These are phyloP conservation scores for Polietes domitor DNA, from an alignment of 2,888 invertebrate genomes.

Conservation along the genomic window DNA sequence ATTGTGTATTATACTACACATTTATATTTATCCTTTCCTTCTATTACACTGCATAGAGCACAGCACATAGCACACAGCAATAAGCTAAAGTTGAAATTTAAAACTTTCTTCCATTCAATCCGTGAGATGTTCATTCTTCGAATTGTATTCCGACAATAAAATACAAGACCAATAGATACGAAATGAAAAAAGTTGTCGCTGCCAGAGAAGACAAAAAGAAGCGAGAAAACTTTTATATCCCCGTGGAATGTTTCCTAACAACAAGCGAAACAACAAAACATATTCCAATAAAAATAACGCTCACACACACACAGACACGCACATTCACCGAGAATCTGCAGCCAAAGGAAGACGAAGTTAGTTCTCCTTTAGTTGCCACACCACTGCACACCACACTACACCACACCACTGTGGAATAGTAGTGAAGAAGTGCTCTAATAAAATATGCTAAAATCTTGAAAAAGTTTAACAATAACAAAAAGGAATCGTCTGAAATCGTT, in stretches of 20 bases:
- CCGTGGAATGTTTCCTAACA: conserved; percentile 36
- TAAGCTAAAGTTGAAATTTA: conserved; percentile 32
- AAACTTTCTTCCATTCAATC: conserved; percentile 28
- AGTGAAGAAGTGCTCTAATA: conserved; percentile 66
- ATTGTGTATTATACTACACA: not conserved
- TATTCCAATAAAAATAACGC: conserved; percentile 11
- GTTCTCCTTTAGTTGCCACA: not conserved
- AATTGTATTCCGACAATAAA: conserved; percentile 30
- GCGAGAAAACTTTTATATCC: conserved; percentile 31
- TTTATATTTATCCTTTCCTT: conserved; percentile 21
- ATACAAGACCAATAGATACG: conserved; percentile 38
- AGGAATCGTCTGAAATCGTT: conserved; percentile 55
- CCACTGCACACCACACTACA: not conserved
- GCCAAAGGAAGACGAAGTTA: not conserved
- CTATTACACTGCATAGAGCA: not conserved
- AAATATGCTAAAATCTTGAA: conserved; percentile 56
- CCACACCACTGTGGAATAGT: conserved; percentile 21
- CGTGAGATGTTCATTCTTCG: conserved; percentile 28
- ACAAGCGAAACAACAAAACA: conserved; percentile 27
- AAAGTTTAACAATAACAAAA: conserved; percentile 54
- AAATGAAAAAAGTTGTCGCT: conserved; percentile 31
- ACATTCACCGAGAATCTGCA: not conserved
- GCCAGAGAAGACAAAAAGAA: conserved; percentile 19
- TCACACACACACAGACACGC: not conserved
- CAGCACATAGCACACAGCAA: not conserved